Conservation (phyloP, 92 coral and sea anemone species). For the Actinernus sp. region DNA sequence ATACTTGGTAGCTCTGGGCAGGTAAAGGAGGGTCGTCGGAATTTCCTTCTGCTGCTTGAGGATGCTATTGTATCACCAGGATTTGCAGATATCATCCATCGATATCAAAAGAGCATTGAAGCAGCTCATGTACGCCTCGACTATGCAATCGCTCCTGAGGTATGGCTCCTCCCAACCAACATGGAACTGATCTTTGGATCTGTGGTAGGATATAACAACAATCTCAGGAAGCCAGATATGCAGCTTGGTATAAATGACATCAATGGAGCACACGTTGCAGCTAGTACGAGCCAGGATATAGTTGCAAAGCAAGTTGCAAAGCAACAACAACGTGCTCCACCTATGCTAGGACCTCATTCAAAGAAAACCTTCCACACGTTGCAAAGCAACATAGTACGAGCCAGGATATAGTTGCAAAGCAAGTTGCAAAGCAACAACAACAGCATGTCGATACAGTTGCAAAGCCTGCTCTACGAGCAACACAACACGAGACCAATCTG, state of each 20-base stretch:
- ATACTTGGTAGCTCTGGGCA: slow-evolving; percentile 14
- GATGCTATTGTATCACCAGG: slow-evolving; percentile 2
- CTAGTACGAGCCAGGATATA: no score
- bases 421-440: no score
- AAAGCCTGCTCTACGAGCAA: no score
- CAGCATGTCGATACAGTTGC: no score
- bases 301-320: no score
- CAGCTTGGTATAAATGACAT: slow-evolving; percentile 25
- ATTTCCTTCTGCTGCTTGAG: slow-evolving; percentile 2
- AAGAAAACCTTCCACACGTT: no score
- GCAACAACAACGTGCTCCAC: no score
- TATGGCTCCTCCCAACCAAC: slow-evolving; percentile 24
- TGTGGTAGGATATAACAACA: slow-evolving; percentile 29
- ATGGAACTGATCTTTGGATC: slow-evolving; percentile 8
- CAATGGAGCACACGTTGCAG: no score
- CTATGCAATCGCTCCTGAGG: slow-evolving; percentile 4
- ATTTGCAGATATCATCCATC: not conserved
- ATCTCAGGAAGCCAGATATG: slow-evolving; percentile 16
- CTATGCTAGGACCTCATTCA: no score
- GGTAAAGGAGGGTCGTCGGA: slow-evolving; percentile 4
- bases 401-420: no score
- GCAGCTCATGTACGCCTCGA: slow-evolving; percentile 14
- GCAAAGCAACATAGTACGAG: no score
- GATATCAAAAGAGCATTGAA: slow-evolving; percentile 15
- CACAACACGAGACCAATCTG: no score